Evolutionary conservation across 2,888 invertebrate species (phyloP), one percentile per base, ranked within the genome.

Genomic region (Archaeoteleia sp.): DNA sequence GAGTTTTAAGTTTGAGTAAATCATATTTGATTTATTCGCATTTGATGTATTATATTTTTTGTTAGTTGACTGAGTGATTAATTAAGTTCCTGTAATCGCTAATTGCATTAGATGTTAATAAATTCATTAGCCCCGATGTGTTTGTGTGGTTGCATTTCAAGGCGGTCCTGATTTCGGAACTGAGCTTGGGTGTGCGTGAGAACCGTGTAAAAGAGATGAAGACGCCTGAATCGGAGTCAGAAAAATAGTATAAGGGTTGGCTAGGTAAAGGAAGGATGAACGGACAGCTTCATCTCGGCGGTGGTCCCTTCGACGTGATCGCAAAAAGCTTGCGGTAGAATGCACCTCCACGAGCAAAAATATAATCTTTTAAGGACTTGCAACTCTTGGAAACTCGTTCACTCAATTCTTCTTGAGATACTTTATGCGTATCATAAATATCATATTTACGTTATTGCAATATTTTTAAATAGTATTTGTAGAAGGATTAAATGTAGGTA

Each of bases 241-340:
- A 54, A 54, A 54, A 65, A 65, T 65, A 60, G 55, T 25, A 45
- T 49, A 62, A 65, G 54, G 58, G 46, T 60, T 25, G 55, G 35
- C 55, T 65, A 65, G 51, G 12, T 35, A 54, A 51, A 67, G 40
- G 29, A 45, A 60, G 43, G 55, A 70, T 58, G 49, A 39, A 37
- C 57, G 73, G 78, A 83, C 82, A 79, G 77, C 83, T 83, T 84
- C 80, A 83, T 83, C 81, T 79, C 77, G 74, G 70, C 72, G 83
- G 83, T 82, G 81, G 83, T 82, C 81, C 77, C 51, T 43, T 69
- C 67, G 61, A 68, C 68, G 67, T 49, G 34, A 34, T 43, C 43
- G 58, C 73, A 80, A 80, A 82, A 80, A 78, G 66, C 37, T n/a
- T 67, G 71, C 60, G 49, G 67, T 49, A 74, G 75, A 78, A 78